These are phyloP conservation scores for Machimus rusticus DNA, from an alignment of 2,888 invertebrate species.

Conservation along the genomic window DNA sequence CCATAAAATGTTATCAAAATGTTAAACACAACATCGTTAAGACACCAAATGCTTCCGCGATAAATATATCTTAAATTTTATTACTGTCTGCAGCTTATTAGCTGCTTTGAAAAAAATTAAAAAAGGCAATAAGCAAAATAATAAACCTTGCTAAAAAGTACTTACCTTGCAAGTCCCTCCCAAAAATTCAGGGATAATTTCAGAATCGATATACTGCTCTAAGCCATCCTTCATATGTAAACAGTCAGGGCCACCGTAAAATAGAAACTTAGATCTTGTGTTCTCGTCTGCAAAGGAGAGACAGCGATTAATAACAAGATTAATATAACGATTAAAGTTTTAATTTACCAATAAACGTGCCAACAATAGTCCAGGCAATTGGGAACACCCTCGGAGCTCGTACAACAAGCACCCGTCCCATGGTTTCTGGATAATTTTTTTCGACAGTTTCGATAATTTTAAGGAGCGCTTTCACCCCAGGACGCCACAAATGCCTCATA, in stretches of 20 bases:
- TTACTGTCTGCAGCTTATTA: not conserved
- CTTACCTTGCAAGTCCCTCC: conserved; percentile 88
- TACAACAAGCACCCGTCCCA: conserved; percentile 89
- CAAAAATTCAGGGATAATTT: conserved; percentile 89
- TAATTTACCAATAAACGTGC: conserved; percentile 84
- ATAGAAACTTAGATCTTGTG: conserved; percentile 89
- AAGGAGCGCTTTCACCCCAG: conserved; percentile 79
- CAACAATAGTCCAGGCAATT: conserved; percentile 93
- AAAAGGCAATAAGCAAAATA: not conserved
- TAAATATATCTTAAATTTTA: not conserved
- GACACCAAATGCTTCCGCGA: not conserved
- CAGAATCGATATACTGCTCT: conserved; percentile 83
- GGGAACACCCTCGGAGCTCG: conserved; percentile 94
- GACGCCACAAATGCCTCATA: conserved; percentile 95
- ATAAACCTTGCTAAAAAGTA: conserved; percentile 38
- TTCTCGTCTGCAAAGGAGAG: conserved; percentile 78
- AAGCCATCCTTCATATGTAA: conserved; percentile 80
- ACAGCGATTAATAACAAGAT: not conserved
- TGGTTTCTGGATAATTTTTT: conserved; percentile 94
- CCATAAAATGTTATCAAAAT: not conserved
- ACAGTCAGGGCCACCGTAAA: conserved; percentile 90
- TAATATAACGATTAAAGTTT: not conserved
- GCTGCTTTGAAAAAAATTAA: not conserved
- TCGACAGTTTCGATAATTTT: conserved; percentile 85
- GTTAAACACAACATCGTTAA: not conserved